Percentiles rank a stretch among this genome's conserved stretches.
Evolutionary conservation across 2,888 invertebrate genomes (phyloP).

Genomic region (Amphimallon solstitiale): DNA sequence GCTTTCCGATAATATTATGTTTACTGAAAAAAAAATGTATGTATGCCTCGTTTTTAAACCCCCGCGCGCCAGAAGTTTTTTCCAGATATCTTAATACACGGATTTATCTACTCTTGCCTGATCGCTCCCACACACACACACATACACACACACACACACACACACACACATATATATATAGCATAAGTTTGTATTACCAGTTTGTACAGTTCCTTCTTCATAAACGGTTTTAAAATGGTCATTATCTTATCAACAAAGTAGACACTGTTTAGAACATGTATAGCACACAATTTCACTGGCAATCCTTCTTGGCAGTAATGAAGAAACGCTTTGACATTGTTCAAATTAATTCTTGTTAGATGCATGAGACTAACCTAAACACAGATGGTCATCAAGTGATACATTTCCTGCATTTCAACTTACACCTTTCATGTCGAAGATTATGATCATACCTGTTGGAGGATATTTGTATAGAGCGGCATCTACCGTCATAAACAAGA

Average conservation of each 20-base stretch:
- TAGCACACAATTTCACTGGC: constrained; percentile 72
- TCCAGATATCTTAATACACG: too few species aligned
- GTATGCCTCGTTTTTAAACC: too few species aligned
- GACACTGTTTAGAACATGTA: constrained; percentile 72
- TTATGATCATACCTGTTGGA: constrained; percentile 72
- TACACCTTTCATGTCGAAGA: constrained; percentile 76
- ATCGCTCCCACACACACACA: too few species aligned
- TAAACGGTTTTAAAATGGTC: constrained; percentile 63
- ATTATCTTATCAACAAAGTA: constrained; percentile 65
- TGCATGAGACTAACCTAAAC: constrained; percentile 51
- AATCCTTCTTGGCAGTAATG: constrained; percentile 75
- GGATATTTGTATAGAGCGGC: constrained; percentile 69
- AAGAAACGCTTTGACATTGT: constrained; percentile 70
- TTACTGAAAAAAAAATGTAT: too few species aligned
- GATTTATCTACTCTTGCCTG: too few species aligned
- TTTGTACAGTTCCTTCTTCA: constrained; percentile 62
- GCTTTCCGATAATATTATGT: too few species aligned
- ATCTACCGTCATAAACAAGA: constrained; percentile 61
- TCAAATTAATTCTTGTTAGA: constrained; percentile 48
- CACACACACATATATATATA: too few species aligned
- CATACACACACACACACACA: too few species aligned
- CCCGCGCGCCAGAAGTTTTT: too few species aligned
- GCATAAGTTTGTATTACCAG: constrained; percentile 53
- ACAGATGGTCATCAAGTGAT: neutral
- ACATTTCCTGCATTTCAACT: constrained; percentile 57